Evolutionary conservation across 2,113 vertebrate species (phyloP).

Genomic region (Macquaria ambigua): DNA sequence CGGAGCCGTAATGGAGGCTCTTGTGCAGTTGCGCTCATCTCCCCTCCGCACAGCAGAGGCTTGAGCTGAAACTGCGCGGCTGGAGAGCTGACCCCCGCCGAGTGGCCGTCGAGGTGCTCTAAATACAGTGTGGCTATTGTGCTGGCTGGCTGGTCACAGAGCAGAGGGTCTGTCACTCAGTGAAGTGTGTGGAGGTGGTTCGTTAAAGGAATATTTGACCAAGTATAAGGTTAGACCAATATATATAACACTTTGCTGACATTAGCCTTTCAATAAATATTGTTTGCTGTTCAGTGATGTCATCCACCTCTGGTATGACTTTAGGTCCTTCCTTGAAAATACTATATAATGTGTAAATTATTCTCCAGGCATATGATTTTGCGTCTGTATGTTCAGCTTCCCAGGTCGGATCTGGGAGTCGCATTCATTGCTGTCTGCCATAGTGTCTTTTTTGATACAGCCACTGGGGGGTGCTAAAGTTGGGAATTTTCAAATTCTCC

Average conservation of each 20-base stretch:
- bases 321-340: background rate
- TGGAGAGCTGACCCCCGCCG: constrained; percentile 72
- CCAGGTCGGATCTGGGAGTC: background rate
- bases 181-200: constrained; percentile 57
- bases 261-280: background rate
- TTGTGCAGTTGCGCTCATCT: constrained; percentile 80
- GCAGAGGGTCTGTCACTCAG: constrained; percentile 55
- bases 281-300: background rate
- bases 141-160: constrained; percentile 29
- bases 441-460: background rate
- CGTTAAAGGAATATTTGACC: constrained; percentile 43
- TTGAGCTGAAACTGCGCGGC: constrained; percentile 69
- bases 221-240: background rate
- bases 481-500: background rate
- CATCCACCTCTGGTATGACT: background rate
- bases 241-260: background rate
- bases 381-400: background rate
- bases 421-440: no score
- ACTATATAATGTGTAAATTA: background rate
- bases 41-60: constrained; percentile 72
- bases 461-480: background rate
- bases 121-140: constrained; percentile 45
- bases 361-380: background rate
- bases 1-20: constrained; percentile 81
- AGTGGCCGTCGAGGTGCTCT: constrained; percentile 47